Evolutionary conservation across 2,113 vertebrate species (phyloP), one percentile per base, ranked within the genome.

Genomic region (Cathartes aura): DNA sequence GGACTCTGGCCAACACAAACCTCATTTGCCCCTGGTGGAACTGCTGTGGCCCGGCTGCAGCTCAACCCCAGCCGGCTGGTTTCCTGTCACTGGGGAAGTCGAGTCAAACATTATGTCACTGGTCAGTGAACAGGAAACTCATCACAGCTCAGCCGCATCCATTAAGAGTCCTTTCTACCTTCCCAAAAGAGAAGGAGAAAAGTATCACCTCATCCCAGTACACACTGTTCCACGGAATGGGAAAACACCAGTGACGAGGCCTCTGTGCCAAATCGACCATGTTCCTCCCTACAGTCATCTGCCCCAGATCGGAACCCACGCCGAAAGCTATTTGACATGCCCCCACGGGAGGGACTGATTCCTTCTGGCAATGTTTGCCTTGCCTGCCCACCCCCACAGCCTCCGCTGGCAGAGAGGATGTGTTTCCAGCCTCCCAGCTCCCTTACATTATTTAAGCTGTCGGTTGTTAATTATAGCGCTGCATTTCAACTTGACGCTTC

Each of bases 401-500:
- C 86, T 85, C 68, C 5, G 2, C 55, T 50, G 68, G 75, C 59
- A 88, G 52, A 19, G 34, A 56, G 58, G 88, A 74, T 62, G 32
- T 6, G 14, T 64, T 94, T 53, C 72, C 80, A 83, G 66, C 71
- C 78, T 89, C 78, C 36, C 27, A 23, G 79, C 71, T 89, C 79
- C 67, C 55, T 38, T 34, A 30, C 82, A 63, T 86, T 90, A 88
- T 83, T 96, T 87, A 63, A 93, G 66, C 93, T 95, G 91, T 82
- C 62, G 4, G 48, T 43, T 78, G 56, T 81, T 97, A 96, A 95
- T 95, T 97, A 92, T 87, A 94, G 89, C 2, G 2, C 76, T 82
- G 76, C 60, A 53, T 72, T 91, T 86, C 80, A 52, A 53, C 68
- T 70, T 75, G 83, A 78, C 78, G 63, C 74, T 87, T 91, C 93